These are phyloP conservation scores for Sarcophaga subvicina DNA, from an alignment of 2,888 invertebrate species.

Conservation along the genomic window DNA sequence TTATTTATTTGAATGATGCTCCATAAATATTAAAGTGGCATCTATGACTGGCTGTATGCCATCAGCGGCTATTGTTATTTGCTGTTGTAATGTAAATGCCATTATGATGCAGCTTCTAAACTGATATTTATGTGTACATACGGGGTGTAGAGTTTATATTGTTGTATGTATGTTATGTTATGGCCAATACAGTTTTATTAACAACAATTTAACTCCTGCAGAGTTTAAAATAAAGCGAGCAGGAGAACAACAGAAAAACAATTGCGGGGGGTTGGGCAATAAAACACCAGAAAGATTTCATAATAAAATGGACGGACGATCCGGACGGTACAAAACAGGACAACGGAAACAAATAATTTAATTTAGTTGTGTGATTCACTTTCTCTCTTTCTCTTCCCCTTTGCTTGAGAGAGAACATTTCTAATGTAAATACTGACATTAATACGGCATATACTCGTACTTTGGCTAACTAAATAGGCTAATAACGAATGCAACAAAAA, in stretches of 20 bases:
- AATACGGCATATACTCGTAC: constrained; percentile 31
- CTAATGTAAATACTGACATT: constrained; percentile 24
- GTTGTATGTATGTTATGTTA: neutral
- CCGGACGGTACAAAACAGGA: too few species aligned
- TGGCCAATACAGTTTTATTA: constrained; percentile 38
- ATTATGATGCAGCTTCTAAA: constrained; percentile 3
- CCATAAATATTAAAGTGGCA: constrained; percentile 36
- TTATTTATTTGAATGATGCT: constrained; percentile 17
- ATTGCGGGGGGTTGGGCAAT: neutral
- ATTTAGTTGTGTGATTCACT: too few species aligned
- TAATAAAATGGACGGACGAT: too few species aligned
- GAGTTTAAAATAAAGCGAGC: neutral
- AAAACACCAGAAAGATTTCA: neutral
- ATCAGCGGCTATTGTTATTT: neutral
- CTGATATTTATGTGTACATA: neutral
- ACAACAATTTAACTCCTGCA: constrained; percentile 4
- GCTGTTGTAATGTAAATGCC: constrained; percentile 1
- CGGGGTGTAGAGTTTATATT: neutral
- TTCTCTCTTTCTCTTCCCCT: too few species aligned
- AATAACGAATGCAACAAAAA: neutral
- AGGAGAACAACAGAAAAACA: neutral
- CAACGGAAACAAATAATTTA: too few species aligned
- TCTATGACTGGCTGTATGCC: neutral
- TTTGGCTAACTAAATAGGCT: neutral
- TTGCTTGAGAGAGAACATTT: too few species aligned